Percentiles rank a stretch among this genome's conserved stretches.
Conservation (phyloP, 2,888 invertebrate genomes). For the Pterostichus niger region DNA sequence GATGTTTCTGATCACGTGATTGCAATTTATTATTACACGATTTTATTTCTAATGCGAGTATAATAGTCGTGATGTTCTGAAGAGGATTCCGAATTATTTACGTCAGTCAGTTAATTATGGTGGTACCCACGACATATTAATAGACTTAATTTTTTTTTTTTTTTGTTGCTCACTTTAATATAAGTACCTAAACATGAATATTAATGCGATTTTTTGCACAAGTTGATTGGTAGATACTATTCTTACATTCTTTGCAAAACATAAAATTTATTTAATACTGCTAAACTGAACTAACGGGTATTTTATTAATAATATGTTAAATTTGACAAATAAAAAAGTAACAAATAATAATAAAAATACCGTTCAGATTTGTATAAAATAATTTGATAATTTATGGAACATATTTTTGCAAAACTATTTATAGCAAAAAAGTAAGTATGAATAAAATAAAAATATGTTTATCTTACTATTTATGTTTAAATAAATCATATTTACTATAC, state of each 20-base stretch:
- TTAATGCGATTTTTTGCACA: constrained; percentile 15
- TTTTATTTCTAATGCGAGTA: constrained; percentile 18
- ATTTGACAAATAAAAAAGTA: constrained; percentile 13
- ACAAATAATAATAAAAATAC: constrained; percentile 21
- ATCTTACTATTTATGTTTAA: no score
- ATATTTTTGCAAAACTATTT: background rate
- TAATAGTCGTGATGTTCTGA: constrained; percentile 35
- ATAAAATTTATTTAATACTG: background rate
- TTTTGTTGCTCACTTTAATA: constrained; percentile 13
- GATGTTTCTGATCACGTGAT: background rate
- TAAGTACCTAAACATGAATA: background rate
- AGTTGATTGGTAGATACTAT: background rate
- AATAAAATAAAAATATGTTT: background rate
- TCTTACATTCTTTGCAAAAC: background rate
- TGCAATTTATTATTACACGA: constrained; percentile 6
- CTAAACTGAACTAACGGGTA: constrained; percentile 1
- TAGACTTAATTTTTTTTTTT: constrained; percentile 6
- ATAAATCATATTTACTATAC: no score
- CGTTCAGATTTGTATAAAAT: background rate
- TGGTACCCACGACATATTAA: constrained; percentile 38
- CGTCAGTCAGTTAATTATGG: constrained; percentile 29
- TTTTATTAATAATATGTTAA: constrained; percentile 10
- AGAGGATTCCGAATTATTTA: constrained; percentile 40
- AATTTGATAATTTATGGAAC: background rate
- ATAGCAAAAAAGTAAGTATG: background rate